Conservation (phyloP, 2,797 vertebrate species). For the Cuniculus paca region DNA sequence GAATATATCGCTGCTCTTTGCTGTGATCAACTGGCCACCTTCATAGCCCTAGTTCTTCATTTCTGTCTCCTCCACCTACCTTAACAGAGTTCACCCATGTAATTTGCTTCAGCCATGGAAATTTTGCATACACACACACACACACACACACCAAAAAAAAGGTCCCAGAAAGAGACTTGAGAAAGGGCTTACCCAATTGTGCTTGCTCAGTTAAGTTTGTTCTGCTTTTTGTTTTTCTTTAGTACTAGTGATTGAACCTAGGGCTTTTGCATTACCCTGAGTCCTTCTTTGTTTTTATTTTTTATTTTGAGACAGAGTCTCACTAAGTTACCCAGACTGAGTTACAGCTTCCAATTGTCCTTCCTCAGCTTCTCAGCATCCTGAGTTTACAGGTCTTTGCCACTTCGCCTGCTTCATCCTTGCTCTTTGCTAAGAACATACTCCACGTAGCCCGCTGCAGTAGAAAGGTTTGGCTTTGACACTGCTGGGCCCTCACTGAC, state of each 20-base stretch:
- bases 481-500: background rate
- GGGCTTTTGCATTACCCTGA: background rate
- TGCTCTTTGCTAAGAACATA: background rate
- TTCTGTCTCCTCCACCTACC: background rate
- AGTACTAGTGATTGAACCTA: background rate
- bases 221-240: background rate
- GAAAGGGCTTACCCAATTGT: background rate
- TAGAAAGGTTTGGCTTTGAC: no score
- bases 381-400: background rate
- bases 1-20: background rate
- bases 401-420: background rate
- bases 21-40: background rate
- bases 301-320: background rate
- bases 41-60: background rate
- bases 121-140: no score
- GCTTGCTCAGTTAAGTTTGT: background rate
- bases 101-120: background rate
- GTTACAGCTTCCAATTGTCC: background rate
- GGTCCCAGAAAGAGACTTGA: background rate
- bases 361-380: background rate
- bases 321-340: background rate
- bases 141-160: no score
- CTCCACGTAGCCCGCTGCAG: background rate
- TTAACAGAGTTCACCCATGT: background rate
- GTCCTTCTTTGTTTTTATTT: background rate